These are phyloP conservation scores for Coluber constrictor DNA, from an alignment of 2,797 vertebrate genomes.

Conservation along the genomic window DNA sequence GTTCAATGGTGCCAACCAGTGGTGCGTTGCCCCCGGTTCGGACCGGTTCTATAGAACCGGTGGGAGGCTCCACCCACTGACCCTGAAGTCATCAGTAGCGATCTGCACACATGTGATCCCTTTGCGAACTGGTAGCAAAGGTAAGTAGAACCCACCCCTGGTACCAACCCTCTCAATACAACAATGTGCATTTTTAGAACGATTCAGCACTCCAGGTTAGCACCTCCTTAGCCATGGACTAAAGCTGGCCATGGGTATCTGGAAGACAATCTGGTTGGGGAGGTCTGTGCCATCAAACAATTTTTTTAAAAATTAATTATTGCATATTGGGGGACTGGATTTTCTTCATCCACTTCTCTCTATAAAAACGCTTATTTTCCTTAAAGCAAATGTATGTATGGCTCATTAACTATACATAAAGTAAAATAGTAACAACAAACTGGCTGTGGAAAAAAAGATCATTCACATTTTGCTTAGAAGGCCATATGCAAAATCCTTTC, in stretches of 20 bases:
- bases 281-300: neutral
- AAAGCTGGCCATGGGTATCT: neutral
- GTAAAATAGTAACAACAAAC: neutral
- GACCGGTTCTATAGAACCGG: too few relatives aligned
- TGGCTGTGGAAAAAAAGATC: neutral
- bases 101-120: too few relatives aligned
- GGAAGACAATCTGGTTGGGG: neutral
- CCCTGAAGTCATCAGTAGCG: too few relatives aligned
- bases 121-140: too few relatives aligned
- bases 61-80: too few relatives aligned
- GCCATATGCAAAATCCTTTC: neutral
- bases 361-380: neutral
- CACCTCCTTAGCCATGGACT: neutral
- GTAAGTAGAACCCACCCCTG: too few relatives aligned
- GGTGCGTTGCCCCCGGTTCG: too few relatives aligned
- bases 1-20: neutral
- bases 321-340: neutral
- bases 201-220: neutral
- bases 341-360: neutral
- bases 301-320: neutral
- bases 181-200: neutral
- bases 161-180: neutral
- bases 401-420: neutral
- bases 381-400: neutral
- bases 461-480: neutral